Evolutionary conservation across 2,888 invertebrate species (phyloP), one percentile per base, ranked within the genome.

Genomic region (Synanthedon formicaeformis): DNA sequence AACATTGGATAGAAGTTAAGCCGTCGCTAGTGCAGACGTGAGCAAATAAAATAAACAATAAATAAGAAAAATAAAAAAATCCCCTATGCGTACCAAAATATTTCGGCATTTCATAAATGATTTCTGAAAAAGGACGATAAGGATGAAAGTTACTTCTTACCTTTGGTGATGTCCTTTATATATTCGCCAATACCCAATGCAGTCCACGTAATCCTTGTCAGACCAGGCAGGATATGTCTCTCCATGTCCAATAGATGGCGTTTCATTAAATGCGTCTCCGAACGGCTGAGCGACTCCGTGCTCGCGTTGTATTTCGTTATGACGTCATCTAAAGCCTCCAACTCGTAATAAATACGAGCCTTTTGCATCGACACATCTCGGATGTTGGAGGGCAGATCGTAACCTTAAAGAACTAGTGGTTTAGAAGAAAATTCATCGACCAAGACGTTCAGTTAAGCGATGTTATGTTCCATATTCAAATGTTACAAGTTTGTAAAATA

Each of bases 151-250:
- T 23, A 23, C 23, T 5, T 23, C 5, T 23, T 55, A 84, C 86
- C 79, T 77, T 86, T 87, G 50, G 75, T 81, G 27, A 87, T 85
- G 62, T 85, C 85, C 52, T 69, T 75, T 48, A 87, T 85, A 71
- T 93, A 97, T 56, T 94, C 94, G 13, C 85, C 83, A 49, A 97
- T 94, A 27, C 94, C 93, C 12, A 96, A 87, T 0, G 96, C 94
- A 57, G 92, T 93, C 97, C 97, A 97, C 50, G 93, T 94, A 54
- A 96, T 91, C 34, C 96, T 89, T 2, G 92, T 92, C 0, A 95
- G 82, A 0, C 97, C 97, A 2, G 95, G 95, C 64, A 94, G 90
- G 51, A 96, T 92, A 52, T 91, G 89, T 41, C 92, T 88, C 71
- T 96, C 95, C 57, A 93, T 91, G 56, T 93, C 90, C 60, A 90